A percentile compares a stretch with the other conserved stretches of the same genome.
These are phyloP conservation scores for Pangasius macronema DNA, from an alignment of 2,797 vertebrate genomes.

Conservation along the genomic window DNA sequence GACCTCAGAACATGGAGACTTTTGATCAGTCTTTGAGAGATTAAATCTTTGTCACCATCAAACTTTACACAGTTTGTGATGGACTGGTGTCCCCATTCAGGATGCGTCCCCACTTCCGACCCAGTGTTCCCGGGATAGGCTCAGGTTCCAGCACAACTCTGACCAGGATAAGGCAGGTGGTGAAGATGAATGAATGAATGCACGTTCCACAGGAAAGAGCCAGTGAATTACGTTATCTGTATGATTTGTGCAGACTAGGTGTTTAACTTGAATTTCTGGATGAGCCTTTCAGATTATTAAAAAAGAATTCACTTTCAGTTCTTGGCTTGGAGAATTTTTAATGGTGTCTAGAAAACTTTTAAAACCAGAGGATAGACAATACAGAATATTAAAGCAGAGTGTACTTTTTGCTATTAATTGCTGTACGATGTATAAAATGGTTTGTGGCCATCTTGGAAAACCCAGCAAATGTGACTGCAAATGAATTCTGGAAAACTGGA, in stretches of 20 bases:
- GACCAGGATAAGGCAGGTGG: neutral
- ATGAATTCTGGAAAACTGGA: neutral
- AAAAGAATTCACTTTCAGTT: no score
- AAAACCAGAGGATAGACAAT: neutral
- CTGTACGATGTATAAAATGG: neutral
- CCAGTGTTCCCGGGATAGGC: neutral
- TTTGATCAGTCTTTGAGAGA: neutral
- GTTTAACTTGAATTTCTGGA: neutral
- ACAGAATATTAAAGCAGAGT: neutral
- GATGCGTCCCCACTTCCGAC: neutral
- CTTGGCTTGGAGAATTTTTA: neutral
- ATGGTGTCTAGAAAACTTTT: neutral
- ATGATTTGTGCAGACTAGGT: neutral
- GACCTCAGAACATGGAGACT: neutral
- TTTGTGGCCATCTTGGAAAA: neutral
- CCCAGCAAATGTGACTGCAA: neutral
- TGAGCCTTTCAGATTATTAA: neutral
- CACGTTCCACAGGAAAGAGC: neutral
- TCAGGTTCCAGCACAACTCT: neutral
- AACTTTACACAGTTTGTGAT: neutral
- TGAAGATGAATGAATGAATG: neutral
- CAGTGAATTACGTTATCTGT: neutral
- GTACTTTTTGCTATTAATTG: no score
- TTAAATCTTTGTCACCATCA: neutral
- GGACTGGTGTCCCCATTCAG: neutral